Conservation (phyloP, 1,140 invertebrate genomes). For the Chymomyza costata region DNA sequence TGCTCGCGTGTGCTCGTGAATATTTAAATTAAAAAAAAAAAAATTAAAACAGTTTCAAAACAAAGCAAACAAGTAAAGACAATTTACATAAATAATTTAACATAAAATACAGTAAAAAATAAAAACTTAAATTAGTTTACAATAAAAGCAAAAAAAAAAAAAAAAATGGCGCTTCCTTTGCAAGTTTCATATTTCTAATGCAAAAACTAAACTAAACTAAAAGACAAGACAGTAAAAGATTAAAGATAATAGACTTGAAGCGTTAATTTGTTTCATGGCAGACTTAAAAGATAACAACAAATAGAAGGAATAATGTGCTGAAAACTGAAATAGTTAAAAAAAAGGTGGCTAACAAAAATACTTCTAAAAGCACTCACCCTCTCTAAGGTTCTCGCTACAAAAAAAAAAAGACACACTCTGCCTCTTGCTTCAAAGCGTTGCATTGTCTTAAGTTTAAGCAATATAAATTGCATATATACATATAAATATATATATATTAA, state of each 20-base stretch:
- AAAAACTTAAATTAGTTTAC: conserved; percentile 42
- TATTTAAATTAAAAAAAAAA: conserved; percentile 51
- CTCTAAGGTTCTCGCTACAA: too few species aligned
- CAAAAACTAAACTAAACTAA: conserved; percentile 26
- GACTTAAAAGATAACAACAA: conserved; percentile 2
- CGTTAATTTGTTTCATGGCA: conserved; percentile 36
- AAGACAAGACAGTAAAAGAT: conserved; percentile 21
- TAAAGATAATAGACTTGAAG: conserved; percentile 27
- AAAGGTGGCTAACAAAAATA: too few species aligned
- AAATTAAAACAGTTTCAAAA: conserved; percentile 32
- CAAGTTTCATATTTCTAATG: conserved; percentile 64
- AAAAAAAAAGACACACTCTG: too few species aligned
- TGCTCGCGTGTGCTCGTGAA: conserved; percentile 70
- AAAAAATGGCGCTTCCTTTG: conserved; percentile 66
- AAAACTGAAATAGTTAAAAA: not conserved
- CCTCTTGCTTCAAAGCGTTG: conserved; percentile 63
- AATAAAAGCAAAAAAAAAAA: conserved; percentile 2
- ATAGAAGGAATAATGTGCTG: too few species aligned
- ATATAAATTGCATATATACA: conserved; percentile 61
- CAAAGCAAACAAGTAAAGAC: conserved; percentile 36
- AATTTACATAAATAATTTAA: conserved; percentile 29
- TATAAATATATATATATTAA: conserved; percentile 34
- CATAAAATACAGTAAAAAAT: conserved; percentile 3
- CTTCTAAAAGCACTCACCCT: too few species aligned
- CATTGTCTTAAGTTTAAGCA: conserved; percentile 69